These are phyloP conservation scores for Equus przewalskii DNA, from an alignment of 2,113 vertebrate genomes.

Conservation along the genomic window DNA sequence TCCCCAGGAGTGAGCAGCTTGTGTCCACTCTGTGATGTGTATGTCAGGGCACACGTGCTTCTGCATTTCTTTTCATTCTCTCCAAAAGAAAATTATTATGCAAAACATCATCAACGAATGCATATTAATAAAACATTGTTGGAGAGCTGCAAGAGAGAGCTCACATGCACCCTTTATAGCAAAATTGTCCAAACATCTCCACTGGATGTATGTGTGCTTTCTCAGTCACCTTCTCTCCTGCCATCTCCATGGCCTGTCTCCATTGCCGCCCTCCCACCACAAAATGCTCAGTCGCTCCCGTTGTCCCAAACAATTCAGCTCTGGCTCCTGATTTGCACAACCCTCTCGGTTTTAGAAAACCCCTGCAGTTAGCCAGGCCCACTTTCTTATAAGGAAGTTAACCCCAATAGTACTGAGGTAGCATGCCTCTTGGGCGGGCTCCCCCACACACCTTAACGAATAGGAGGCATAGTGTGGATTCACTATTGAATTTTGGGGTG, in stretches of 20 bases:
- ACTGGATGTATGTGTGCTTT: background rate
- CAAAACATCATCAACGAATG: background rate
- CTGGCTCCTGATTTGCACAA: background rate
- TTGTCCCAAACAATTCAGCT: background rate
- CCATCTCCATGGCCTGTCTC: background rate
- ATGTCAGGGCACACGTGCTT: background rate
- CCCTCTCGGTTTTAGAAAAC: background rate
- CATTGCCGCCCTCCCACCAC: background rate
- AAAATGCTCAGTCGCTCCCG: background rate
- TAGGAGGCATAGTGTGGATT: background rate
- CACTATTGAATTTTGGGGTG: background rate
- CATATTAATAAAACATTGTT: background rate
- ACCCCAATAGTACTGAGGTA: background rate
- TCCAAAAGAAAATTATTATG: background rate
- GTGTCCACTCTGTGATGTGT: background rate
- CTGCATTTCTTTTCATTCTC: background rate
- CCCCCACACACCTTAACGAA: background rate
- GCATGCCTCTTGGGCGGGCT: background rate
- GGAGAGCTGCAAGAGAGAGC: background rate
- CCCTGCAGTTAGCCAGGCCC: background rate
- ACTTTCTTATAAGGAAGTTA: background rate
- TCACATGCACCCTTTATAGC: fast-evolving
- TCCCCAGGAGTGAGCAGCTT: background rate
- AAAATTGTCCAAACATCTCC: background rate
- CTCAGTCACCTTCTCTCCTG: background rate